Evolutionary conservation across 1,140 invertebrate species (phyloP).

Genomic region (Bactericera cockerelli): DNA sequence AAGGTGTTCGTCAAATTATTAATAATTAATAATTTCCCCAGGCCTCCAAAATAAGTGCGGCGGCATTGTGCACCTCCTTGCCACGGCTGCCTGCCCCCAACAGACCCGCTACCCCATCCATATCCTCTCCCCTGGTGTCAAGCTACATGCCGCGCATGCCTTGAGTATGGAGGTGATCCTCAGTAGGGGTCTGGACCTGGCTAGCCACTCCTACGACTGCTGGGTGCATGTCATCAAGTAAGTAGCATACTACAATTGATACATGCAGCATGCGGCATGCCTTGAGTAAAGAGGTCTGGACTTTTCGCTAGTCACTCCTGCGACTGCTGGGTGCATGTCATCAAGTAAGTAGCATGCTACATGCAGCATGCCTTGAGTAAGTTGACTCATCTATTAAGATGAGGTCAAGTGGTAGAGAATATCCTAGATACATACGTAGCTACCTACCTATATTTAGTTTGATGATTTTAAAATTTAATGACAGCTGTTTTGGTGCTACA

Average conservation of each 20-base stretch:
- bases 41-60: slow-evolving; percentile 70
- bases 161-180: slow-evolving; percentile 77
- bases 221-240: slow-evolving; percentile 87
- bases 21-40: no score
- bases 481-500: no score
- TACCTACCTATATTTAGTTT: background rate
- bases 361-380: background rate
- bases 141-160: slow-evolving; percentile 53
- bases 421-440: background rate
- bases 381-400: no score
- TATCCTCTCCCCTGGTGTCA: slow-evolving; percentile 26
- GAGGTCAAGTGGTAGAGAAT: no score
- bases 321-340: slow-evolving; percentile 86
- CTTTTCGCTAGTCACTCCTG: slow-evolving; percentile 68
- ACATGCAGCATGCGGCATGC: slow-evolving; percentile 53
- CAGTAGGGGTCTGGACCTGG: slow-evolving; percentile 66
- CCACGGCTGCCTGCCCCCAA: slow-evolving; percentile 51
- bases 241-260: slow-evolving; percentile 21
- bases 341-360: slow-evolving; percentile 40
- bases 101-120: background rate
- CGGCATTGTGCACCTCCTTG: slow-evolving; percentile 59
- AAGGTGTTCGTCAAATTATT: no score
- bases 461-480: no score
- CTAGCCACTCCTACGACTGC: slow-evolving; percentile 76
- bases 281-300: slow-evolving; percentile 83